Evolutionary conservation across 2,113 vertebrate species (phyloP), one percentile per base, ranked within the genome.

Genomic region (Ellobius talpinus): DNA sequence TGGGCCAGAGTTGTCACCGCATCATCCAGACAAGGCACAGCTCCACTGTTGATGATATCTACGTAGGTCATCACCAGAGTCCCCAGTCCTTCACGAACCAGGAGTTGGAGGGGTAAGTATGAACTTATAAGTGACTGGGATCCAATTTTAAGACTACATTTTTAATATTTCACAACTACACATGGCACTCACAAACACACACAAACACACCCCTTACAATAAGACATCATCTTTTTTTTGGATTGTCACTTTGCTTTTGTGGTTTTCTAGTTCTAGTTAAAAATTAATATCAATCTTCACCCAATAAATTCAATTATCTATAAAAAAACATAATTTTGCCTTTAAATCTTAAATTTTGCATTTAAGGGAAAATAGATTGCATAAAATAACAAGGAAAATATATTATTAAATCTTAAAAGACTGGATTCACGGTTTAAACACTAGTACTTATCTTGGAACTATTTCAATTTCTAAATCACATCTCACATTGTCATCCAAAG

Each of bases 11-110:
- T 88, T 66, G 91, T 89, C 87, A 98, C 98, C 0, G 98, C 97
- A 0, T 98, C 98, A 88, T 99, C 98, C 86, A 99, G 66, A 89
- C 98, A 99, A 16, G 98, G 98, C 98, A 26, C 94, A 95, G 21
- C 92, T 89, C 85, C 98, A 19, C 94, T 98, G 12, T 95, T 92
- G 78, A 98, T 98, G 66, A 97, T 78, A 0, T 96, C 95, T 82
- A 98, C 91, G 0, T 98, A 98, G 33, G 95, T 94, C 12, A 63
- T 87, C 1, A 88, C 92, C 33, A 99, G 87, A 50, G 66, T 87
- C 12, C 95, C 98, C 66, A 98, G 45, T 26, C 98, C 98, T 98
- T 72, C 72, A 77, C 19, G 26, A 31, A 4, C 14, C 7, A 58
- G 13, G 5, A 26, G 47, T 68, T 91, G 52, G 58, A 63, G 7